Conservation (phyloP, 2,888 invertebrate species). For the Aplocera efformata region DNA sequence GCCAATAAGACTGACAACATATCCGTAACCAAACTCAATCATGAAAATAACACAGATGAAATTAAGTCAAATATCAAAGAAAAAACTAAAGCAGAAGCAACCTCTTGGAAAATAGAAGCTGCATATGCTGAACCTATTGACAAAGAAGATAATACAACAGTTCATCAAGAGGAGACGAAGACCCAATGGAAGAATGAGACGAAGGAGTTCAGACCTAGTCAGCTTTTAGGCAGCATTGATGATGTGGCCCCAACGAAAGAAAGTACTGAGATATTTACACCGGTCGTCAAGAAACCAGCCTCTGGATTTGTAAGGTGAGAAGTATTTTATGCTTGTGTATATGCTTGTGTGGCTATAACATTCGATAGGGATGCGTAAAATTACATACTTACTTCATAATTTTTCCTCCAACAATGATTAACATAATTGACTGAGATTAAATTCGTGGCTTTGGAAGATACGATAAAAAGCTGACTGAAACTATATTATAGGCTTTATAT, state of each 20-base stretch:
- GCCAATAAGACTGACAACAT: conserved; percentile 27
- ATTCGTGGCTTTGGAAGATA: too few relatives aligned
- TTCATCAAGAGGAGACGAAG: conserved; percentile 24
- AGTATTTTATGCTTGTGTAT: background rate
- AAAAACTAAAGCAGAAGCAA: conserved; percentile 25
- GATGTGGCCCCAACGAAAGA: conserved; percentile 42
- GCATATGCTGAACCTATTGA: conserved; percentile 41
- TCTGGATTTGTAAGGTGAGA: conserved; percentile 46
- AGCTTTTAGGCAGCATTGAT: conserved; percentile 66
- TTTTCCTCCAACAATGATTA: too few relatives aligned
- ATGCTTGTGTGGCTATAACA: too few relatives aligned
- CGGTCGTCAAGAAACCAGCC: conserved; percentile 40
- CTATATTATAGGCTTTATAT: too few relatives aligned
- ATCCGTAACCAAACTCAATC: conserved; percentile 18
- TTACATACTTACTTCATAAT: too few relatives aligned
- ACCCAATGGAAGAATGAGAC: conserved; percentile 35
- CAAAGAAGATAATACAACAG: conserved; percentile 30
- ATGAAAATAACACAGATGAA: conserved; percentile 12
- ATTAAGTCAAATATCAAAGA: conserved; percentile 12
- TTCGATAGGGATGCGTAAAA: too few relatives aligned
- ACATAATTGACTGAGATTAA: too few relatives aligned
- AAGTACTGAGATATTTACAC: conserved; percentile 32
- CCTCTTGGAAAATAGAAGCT: conserved; percentile 55
- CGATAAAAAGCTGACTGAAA: too few relatives aligned
- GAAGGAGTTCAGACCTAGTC: conserved; percentile 74